These are phyloP conservation scores for Gymnobelideus leadbeateri DNA, from an alignment of 2,113 vertebrate species.

Conservation along the genomic window DNA sequence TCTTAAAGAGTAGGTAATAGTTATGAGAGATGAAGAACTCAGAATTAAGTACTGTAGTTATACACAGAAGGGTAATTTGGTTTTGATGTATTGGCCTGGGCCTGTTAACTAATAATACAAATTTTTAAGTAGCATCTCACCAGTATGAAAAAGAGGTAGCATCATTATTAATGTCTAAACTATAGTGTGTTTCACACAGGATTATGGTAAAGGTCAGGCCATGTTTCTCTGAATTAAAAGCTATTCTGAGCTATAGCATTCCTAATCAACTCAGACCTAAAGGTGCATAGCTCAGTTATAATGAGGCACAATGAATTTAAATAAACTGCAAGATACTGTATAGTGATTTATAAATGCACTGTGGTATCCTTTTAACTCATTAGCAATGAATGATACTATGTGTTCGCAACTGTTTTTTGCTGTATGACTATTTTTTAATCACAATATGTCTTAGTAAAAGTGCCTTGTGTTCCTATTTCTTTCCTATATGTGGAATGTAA, in stretches of 20 bases:
- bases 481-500: slow-evolving; percentile 66
- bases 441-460: slow-evolving; percentile 77
- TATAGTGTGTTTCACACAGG: slow-evolving; percentile 96
- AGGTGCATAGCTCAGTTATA: slow-evolving; percentile 99
- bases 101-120: slow-evolving; percentile 99
- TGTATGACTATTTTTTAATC: slow-evolving; percentile 87
- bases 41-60: slow-evolving; percentile 96
- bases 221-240: slow-evolving; percentile 99
- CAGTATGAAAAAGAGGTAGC: slow-evolving; percentile 93
- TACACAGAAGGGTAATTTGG: slow-evolving; percentile 99
- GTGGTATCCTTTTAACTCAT: slow-evolving; percentile 99
- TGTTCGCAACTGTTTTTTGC: slow-evolving; percentile 84
- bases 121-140: slow-evolving; percentile 96
- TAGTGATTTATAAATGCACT: slow-evolving; percentile 98
- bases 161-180: slow-evolving; percentile 99
- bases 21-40: slow-evolving; percentile 96
- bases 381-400: slow-evolving; percentile 95
- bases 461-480: slow-evolving; percentile 72
- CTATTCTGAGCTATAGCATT: slow-evolving; percentile 99
- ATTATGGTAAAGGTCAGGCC: slow-evolving; percentile 99
- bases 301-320: slow-evolving; percentile 99
- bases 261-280: slow-evolving; percentile 99
- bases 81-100: slow-evolving; percentile 97
- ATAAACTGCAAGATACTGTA: slow-evolving; percentile 96
- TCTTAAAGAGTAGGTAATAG: slow-evolving; percentile 99